A percentile compares a stretch with the other conserved stretches of the same genome.
Conservation (phyloP, 2,888 invertebrate genomes). For the Drosophila kanekoi region DNA sequence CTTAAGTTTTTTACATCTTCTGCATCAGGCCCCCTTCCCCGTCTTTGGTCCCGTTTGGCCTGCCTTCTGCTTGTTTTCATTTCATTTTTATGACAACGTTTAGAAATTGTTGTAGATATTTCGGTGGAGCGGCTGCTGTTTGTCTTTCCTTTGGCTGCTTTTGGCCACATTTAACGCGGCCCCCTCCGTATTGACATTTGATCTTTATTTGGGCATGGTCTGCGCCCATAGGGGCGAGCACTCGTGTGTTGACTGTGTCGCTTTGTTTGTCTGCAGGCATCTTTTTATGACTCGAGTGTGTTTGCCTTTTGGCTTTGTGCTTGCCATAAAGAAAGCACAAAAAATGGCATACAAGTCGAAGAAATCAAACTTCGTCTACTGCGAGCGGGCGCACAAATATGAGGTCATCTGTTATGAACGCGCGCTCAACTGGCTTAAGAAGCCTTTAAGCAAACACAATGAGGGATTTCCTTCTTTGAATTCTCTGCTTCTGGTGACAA, state of each 20-base stretch:
- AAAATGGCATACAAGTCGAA: slow-evolving; percentile 49
- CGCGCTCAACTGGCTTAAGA: slow-evolving; percentile 60
- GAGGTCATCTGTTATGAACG: slow-evolving; percentile 85
- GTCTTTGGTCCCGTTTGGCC: not conserved
- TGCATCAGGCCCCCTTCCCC: not conserved
- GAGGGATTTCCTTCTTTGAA: not conserved
- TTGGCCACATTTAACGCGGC: slow-evolving; percentile 67
- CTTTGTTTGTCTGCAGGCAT: slow-evolving; percentile 83
- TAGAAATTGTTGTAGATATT: slow-evolving; percentile 75
- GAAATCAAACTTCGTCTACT: no score
- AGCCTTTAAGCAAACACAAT: slow-evolving; percentile 78
- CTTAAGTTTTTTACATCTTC: slow-evolving; percentile 77
- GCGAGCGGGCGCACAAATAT: no score
- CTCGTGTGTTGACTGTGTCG: slow-evolving; percentile 64
- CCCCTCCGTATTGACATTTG: slow-evolving; percentile 82
- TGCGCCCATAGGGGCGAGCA: slow-evolving; percentile 20
- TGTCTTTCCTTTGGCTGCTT: slow-evolving; percentile 61
- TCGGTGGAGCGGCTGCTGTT: slow-evolving; percentile 64
- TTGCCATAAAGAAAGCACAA: slow-evolving; percentile 82
- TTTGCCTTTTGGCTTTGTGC: slow-evolving; percentile 85
- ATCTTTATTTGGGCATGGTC: slow-evolving; percentile 81
- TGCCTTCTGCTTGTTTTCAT: slow-evolving; percentile 75
- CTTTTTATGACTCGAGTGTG: slow-evolving; percentile 85
- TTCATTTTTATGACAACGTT: slow-evolving; percentile 84
- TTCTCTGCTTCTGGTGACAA: slow-evolving; percentile 20